These are phyloP conservation scores for Apaloderma vittatum DNA, from an alignment of 2,113 vertebrate genomes.

Conservation along the genomic window DNA sequence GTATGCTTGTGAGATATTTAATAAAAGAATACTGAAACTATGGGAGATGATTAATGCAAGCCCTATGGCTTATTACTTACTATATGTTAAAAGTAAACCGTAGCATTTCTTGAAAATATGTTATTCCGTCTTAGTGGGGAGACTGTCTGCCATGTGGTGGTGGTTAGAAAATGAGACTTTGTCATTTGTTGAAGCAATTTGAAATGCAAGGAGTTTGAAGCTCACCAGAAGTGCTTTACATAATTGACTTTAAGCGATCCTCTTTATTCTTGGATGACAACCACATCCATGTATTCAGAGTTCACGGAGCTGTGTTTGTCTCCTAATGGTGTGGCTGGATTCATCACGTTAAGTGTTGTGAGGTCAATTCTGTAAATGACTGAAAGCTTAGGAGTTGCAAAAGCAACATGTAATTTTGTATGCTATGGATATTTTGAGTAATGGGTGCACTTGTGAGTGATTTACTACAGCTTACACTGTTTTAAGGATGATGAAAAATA, in stretches of 20 bases:
- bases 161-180: not conserved
- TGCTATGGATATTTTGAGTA: not conserved
- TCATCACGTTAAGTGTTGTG: fast-evolving
- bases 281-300: not conserved
- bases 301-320: not conserved
- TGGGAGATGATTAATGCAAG: not conserved
- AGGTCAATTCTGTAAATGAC: not conserved
- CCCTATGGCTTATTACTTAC: not conserved
- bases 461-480: not conserved
- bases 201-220: not conserved
- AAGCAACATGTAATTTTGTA: not conserved
- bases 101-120: not conserved
- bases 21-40: not conserved
- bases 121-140: not conserved
- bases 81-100: not conserved
- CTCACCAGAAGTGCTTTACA: not conserved
- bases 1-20: not conserved
- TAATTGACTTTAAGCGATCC: not conserved
- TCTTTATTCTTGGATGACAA: not conserved
- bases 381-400: not conserved
- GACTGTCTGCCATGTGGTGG: not conserved
- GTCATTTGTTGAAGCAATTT: not conserved
- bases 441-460: not conserved
- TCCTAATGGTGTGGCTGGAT: not conserved
- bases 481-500: not conserved